Evolutionary conservation across 2,888 invertebrate genomes (phyloP).

Genomic region (Cantharis rustica): DNA sequence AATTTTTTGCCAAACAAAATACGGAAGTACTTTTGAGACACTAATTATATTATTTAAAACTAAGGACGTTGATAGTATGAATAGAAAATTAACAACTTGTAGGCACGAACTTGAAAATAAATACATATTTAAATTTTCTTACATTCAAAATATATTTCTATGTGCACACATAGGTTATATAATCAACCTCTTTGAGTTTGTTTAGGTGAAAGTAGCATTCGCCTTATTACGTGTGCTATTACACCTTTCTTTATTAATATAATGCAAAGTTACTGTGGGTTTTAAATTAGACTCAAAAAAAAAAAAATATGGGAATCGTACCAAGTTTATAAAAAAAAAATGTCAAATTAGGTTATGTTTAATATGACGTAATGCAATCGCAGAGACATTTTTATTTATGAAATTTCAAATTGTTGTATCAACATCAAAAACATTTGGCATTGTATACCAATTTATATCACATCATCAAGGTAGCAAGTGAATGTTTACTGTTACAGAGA

Average conservation of each 20-base stretch:
- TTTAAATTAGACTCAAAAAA: neutral
- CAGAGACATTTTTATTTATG: neutral
- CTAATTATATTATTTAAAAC: conserved; percentile 3
- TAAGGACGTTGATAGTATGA: neutral
- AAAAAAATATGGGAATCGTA: neutral
- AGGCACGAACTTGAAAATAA: conserved; percentile 1
- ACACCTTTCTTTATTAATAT: conserved; percentile 30
- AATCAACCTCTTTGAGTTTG: conserved; percentile 49
- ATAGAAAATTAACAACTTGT: neutral
- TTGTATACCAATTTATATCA: conserved; percentile 26
- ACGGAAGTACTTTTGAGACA: neutral
- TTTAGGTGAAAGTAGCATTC: conserved; percentile 48
- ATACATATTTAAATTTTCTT: neutral
- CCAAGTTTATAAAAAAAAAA: neutral
- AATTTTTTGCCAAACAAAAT: neutral
- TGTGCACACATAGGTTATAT: conserved; percentile 43
- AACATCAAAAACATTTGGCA: conserved; percentile 15
- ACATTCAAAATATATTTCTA: conserved; percentile 16
- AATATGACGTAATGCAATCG: neutral
- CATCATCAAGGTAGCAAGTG: conserved; percentile 31
- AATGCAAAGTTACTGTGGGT: conserved; percentile 15
- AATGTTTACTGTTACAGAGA: conserved; percentile 31
- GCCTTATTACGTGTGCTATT: conserved; percentile 27
- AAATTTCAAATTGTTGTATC: conserved; percentile 3
- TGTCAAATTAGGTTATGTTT: neutral